Base-by-base conservation (phyloP, 2,113 vertebrate species). In the Pseudopipra pipra region DNA sequence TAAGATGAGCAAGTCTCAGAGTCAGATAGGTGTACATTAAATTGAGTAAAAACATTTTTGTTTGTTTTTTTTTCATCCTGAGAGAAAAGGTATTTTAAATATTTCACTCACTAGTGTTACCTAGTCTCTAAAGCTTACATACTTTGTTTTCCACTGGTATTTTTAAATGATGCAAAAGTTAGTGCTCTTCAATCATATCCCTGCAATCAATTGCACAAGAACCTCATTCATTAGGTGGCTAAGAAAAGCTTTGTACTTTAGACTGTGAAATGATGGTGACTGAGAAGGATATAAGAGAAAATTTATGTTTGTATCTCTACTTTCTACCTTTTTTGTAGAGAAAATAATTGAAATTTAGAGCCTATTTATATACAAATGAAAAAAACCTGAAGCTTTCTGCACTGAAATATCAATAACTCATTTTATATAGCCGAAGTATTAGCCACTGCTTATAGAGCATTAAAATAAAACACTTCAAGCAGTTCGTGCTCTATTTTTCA, bases 281-380 rank as follows among this genome's bases (percentile, higher is more conserved):
- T 85, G 63, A 85, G 87, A 72, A 61, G 52, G 58, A 43, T 93
- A 78, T 8, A 30, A 35, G 28, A 70, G n/a, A 75, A 86, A 66
- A 39, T 78, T 96, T 83, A 54, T 91, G 35, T 91, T 89, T 89
- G 25, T 83, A 49, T 65, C 52, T 91, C 51, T 78, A 39, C 19
- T 88, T 93, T 86, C 21, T 78, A 41, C 24, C 20, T 93, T 91
- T 74, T 94, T 85, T 58, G 43, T 33, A 49, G 51, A 87, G 37
- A 59, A 95, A 91, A 94, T 83, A 96, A 87, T 83, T 96, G 92
- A 89, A 91, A 94, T 89, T 87, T 96, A 92, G 49, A 89, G 68
- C 33, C 44, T 87, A 83, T 87, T 94, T 87, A 49, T 65, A 83
- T 47, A 85, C 46, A 88, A 82, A 89, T 41, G 20, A 82, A 89